Percentiles rank a stretch among this genome's conserved stretches.
Evolutionary conservation across 2,888 invertebrate genomes (phyloP).

Genomic region (Junonia oenone): DNA sequence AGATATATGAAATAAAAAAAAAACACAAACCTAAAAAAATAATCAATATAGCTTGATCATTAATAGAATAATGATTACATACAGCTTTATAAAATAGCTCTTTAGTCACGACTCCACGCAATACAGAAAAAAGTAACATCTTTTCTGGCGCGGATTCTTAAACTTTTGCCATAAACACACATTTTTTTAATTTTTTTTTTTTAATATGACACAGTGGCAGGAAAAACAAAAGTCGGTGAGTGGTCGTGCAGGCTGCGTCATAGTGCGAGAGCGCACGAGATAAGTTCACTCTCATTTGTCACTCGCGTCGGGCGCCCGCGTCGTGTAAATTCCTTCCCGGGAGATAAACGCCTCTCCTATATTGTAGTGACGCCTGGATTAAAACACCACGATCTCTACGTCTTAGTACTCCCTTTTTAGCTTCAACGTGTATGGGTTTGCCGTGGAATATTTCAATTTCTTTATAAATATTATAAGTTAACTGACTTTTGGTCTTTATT

Average conservation of each 20-base stretch:
- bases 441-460: background rate
- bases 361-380: conserved; percentile 36
- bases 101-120: too few relatives aligned
- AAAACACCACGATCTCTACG: conserved; percentile 21
- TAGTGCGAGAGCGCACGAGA: conserved; percentile 40
- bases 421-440: background rate
- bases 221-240: conserved; percentile 32
- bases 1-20: too few relatives aligned
- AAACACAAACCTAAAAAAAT: too few relatives aligned
- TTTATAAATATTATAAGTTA: background rate
- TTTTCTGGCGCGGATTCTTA: background rate
- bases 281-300: conserved; percentile 73
- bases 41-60: too few relatives aligned
- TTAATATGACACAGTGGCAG: conserved; percentile 13
- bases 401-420: background rate
- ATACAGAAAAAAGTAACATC: background rate
- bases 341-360: conserved; percentile 63
- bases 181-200: too few relatives aligned
- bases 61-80: too few relatives aligned
- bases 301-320: conserved; percentile 58
- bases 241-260: conserved; percentile 39
- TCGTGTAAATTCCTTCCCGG: conserved; percentile 68
- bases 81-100: too few relatives aligned
- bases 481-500: background rate
- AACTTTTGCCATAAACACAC: background rate